Evolutionary conservation across 2,888 invertebrate species (phyloP).

Genomic region (Autographa gamma): DNA sequence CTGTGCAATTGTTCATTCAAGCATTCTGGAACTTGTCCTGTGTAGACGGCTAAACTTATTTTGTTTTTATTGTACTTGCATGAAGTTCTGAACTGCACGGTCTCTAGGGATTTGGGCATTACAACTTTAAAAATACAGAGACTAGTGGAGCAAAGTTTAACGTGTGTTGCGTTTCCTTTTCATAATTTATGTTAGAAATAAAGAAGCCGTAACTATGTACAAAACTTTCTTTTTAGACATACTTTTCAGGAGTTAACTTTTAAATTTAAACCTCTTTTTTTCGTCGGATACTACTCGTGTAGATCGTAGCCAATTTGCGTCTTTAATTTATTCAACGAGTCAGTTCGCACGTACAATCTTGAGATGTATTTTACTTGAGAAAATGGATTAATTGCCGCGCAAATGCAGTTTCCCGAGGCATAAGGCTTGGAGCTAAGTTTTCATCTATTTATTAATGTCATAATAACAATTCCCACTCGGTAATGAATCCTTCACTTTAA

Average conservation of each 20-base stretch:
- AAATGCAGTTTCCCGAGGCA: constrained; percentile 43
- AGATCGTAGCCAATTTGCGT: no score
- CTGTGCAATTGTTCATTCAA: constrained; percentile 53
- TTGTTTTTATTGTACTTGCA: constrained; percentile 44
- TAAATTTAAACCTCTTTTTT: no score
- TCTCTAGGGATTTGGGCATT: constrained; percentile 39
- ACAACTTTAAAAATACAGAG: constrained; percentile 28
- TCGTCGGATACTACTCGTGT: not conserved
- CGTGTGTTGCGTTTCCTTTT: not conserved
- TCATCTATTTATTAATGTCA: constrained; percentile 54
- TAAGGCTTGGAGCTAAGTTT: constrained; percentile 32
- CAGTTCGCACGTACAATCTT: constrained; percentile 14
- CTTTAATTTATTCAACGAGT: not conserved
- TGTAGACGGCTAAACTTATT: constrained; percentile 31
- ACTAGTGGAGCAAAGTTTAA: constrained; percentile 8
- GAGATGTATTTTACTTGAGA: constrained; percentile 19
- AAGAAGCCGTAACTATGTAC: not conserved
- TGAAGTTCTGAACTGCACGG: constrained; percentile 28
- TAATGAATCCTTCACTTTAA: constrained; percentile 36
- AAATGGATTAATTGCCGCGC: constrained; percentile 42
- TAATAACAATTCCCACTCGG: constrained; percentile 50
- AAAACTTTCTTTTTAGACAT: not conserved
- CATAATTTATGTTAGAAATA: not conserved
- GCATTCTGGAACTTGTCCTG: constrained; percentile 47
- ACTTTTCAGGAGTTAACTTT: not conserved